Conservation (phyloP, 1,140 invertebrate genomes). For the Ectropis grisescens region DNA sequence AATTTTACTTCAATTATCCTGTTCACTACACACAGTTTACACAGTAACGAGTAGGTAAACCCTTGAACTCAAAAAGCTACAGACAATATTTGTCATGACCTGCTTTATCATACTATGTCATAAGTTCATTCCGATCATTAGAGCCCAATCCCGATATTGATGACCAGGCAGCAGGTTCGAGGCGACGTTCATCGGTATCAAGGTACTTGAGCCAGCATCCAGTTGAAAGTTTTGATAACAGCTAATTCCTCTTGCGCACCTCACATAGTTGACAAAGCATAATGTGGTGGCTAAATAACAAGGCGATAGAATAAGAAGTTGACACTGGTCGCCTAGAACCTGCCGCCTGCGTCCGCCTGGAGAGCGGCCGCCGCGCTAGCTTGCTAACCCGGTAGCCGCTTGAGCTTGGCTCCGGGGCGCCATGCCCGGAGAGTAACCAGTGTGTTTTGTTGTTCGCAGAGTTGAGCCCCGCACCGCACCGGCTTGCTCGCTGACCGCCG, state of each 20-base stretch:
- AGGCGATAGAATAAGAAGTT: constrained; percentile 12
- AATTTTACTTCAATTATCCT: too few species aligned
- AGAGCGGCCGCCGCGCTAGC: constrained; percentile 38
- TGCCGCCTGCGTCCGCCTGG: constrained; percentile 29
- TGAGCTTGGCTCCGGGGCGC: constrained; percentile 57
- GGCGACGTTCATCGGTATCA: constrained; percentile 11
- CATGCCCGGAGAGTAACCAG: constrained; percentile 55
- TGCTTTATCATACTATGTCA: too few species aligned
- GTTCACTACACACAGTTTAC: too few species aligned
- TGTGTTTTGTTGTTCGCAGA: constrained; percentile 72
- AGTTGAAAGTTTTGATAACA: constrained; percentile 12
- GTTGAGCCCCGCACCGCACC: constrained; percentile 64
- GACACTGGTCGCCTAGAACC: constrained; percentile 10
- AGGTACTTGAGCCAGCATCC: constrained; percentile 7
- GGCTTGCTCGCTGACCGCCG: constrained; percentile 68
- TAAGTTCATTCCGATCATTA: too few species aligned
- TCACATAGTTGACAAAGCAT: constrained; percentile 19
- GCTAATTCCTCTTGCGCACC: constrained; percentile 19
- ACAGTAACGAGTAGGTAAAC: too few species aligned
- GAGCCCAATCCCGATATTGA: too few species aligned
- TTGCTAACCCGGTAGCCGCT: constrained; percentile 66
- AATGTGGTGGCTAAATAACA: constrained; percentile 23
- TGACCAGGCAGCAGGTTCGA: constrained; percentile 11
- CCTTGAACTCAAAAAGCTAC: too few species aligned
- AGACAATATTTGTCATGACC: too few species aligned